Conservation (phyloP, 2,888 invertebrate species). For the Eurytoma californica region DNA sequence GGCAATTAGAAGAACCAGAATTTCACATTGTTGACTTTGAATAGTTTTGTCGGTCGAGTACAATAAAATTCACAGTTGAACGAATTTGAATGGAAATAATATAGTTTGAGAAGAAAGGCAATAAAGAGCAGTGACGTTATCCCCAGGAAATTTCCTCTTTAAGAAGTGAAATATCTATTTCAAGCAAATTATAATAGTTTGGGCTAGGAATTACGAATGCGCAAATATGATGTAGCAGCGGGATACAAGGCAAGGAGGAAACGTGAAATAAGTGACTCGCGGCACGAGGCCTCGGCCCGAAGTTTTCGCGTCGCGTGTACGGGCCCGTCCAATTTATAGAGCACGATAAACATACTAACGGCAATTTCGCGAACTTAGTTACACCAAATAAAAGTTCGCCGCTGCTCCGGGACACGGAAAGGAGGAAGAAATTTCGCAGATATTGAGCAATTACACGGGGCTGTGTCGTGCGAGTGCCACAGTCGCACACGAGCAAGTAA, state of each 20-base stretch:
- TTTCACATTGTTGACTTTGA: no score
- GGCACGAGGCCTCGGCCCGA: conserved; percentile 28
- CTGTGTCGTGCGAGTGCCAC: conserved; percentile 5
- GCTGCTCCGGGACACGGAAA: conserved; percentile 6
- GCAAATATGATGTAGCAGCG: conserved; percentile 1
- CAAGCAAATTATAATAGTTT: no score
- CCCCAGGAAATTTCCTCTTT: no score
- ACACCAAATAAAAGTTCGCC: conserved; percentile 43
- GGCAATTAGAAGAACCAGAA: no score
- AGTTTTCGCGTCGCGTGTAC: conserved; percentile 46
- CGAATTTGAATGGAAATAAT: no score
- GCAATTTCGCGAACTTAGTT: conserved; percentile 41
- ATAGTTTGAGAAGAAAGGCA: no score
- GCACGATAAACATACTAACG: conserved; percentile 40
- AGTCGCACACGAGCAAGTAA: neutral
- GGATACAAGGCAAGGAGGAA: conserved; percentile 16
- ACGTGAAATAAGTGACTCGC: conserved; percentile 40
- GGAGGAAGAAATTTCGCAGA: conserved; percentile 40
- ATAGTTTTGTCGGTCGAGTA: no score
- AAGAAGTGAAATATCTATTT: no score
- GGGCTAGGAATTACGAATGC: neutral
- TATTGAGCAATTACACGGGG: conserved; percentile 41
- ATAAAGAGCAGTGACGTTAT: no score
- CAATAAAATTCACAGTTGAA: no score
- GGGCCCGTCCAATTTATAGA: conserved; percentile 36